These are phyloP conservation scores for Ostrea denselamellosa DNA, from an alignment of 1,140 invertebrate species.

Conservation along the genomic window DNA sequence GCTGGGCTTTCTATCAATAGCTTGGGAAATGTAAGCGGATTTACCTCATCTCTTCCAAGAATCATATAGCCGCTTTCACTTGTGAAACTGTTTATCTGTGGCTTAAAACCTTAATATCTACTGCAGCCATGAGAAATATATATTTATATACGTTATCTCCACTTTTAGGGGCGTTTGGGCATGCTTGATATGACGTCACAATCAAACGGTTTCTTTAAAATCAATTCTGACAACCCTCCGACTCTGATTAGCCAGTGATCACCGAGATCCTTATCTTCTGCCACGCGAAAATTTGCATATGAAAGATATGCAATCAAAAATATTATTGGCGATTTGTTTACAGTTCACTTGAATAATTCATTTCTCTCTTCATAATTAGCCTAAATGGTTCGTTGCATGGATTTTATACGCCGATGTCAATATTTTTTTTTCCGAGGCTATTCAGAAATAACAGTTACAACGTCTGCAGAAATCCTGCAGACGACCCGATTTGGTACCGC, in stretches of 20 bases:
- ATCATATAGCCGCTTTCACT: constrained; percentile 49
- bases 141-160: constrained; percentile 54
- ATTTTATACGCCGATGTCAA: constrained; percentile 14
- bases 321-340: constrained; percentile 42
- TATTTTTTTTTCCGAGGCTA: constrained; percentile 27
- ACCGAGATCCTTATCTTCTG: constrained; percentile 54
- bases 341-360: constrained; percentile 44
- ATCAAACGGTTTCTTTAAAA: constrained; percentile 46
- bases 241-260: constrained; percentile 51
- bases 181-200: constrained; percentile 59
- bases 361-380: constrained; percentile 33
- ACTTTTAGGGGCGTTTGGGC: constrained; percentile 53
- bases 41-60: constrained; percentile 45
- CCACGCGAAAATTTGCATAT: constrained; percentile 63
- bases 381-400: constrained; percentile 25
- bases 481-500: constrained; percentile 1
- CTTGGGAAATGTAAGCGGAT: constrained; percentile 39
- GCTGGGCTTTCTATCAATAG: constrained; percentile 23
- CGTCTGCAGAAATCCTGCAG: constrained; percentile 10
- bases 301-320: constrained; percentile 47
- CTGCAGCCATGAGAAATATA: constrained; percentile 52
- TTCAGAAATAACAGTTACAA: constrained; percentile 1
- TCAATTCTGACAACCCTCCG: constrained; percentile 50
- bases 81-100: constrained; percentile 53
- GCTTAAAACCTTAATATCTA: constrained; percentile 53